phyloP scores from a whole-genome alignment of 2,797 vertebrate species.

The Xiphorhynchus erythropygius region DNA sequence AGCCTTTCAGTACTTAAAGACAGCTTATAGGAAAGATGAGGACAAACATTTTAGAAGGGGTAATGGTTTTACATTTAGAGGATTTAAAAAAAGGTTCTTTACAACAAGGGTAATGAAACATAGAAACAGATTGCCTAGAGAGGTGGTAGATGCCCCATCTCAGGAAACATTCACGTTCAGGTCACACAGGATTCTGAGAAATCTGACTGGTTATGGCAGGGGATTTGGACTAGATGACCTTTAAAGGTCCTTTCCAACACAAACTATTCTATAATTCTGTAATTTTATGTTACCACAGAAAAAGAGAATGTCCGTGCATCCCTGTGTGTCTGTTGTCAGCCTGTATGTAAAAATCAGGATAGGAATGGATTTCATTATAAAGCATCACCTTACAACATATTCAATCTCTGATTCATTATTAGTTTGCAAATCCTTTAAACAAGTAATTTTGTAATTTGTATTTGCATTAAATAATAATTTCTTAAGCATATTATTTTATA shows the following conservation, averaged over 20 bases:
- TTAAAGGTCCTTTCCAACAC: neutral
- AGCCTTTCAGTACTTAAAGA: neutral
- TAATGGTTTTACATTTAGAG: neutral
- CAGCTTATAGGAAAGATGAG: neutral
- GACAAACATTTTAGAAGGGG: neutral
- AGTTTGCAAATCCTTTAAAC: slow-evolving; percentile 7
- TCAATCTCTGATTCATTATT: neutral
- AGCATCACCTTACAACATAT: neutral
- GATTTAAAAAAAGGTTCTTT: neutral
- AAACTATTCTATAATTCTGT: neutral
- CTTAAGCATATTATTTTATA: neutral
- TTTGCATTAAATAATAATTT: slow-evolving; percentile 23
- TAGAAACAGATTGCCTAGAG: neutral
- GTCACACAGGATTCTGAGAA: neutral
- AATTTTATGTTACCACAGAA: neutral
- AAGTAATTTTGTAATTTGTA: neutral
- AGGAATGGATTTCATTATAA: neutral
- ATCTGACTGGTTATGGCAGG: neutral
- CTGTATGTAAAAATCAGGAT: neutral
- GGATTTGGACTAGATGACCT: neutral
- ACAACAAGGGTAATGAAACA: neutral
- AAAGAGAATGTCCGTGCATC: neutral
- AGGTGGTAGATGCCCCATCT: neutral
- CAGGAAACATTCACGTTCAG: neutral
- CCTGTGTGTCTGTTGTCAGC: neutral